A percentile compares a stretch with the other conserved stretches of the same genome.
Conservation (phyloP, 2,113 vertebrate genomes). For the Clarias macrocephalus region DNA sequence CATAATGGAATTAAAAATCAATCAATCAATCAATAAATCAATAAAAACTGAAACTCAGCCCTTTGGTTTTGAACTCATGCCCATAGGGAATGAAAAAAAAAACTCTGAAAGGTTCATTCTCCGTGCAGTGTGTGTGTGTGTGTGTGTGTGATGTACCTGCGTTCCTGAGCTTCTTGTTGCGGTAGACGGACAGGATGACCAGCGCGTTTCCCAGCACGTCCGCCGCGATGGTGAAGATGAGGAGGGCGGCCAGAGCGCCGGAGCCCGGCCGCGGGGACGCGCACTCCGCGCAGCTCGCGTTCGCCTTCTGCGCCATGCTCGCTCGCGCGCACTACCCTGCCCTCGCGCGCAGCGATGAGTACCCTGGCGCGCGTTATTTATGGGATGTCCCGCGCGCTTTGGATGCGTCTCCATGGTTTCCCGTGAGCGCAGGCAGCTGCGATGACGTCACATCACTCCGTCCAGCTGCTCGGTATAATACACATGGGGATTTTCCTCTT, state of each 20-base stretch:
- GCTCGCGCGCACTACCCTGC: neutral
- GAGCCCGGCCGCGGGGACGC: conserved; percentile 42
- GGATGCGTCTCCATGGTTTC: too few relatives aligned
- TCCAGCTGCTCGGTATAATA: too few relatives aligned
- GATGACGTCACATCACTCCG: too few relatives aligned
- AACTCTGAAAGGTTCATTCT: neutral
- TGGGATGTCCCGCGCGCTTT: too few relatives aligned
- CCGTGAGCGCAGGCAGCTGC: too few relatives aligned
- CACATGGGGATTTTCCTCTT: too few relatives aligned
- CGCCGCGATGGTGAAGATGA: conserved; percentile 81
- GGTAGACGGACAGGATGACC: conserved; percentile 79
- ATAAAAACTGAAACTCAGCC: neutral
- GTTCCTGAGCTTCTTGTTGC: conserved; percentile 83
- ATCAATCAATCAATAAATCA: neutral
- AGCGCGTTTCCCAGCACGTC: conserved; percentile 80
- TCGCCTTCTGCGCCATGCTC: conserved; percentile 49
- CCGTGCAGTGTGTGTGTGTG: neutral
- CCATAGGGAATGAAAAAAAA: neutral
- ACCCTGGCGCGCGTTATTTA: neutral
- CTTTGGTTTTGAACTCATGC: neutral
- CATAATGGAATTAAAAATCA: neutral
- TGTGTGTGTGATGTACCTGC: conserved; percentile 66
- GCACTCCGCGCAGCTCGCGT: conserved; percentile 64
- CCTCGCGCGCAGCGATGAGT: neutral
- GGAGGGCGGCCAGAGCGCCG: conserved; percentile 74